phyloP scores from a whole-genome alignment of 2,797 vertebrate species.

The Clarias laeviceps region DNA sequence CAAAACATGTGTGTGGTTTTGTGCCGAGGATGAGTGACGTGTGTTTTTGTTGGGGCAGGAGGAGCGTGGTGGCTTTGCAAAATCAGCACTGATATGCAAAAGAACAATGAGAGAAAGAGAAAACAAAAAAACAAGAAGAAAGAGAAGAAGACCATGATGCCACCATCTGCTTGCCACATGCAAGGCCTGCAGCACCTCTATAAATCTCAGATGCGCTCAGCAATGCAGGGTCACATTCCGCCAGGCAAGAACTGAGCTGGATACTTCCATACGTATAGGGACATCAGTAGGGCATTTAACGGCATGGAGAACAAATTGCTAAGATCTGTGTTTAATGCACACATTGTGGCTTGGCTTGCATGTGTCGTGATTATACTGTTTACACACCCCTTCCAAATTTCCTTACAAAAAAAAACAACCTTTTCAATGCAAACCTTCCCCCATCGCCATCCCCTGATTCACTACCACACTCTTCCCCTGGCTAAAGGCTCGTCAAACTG shows the following conservation, averaged over 20 bases:
- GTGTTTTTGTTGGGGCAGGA: constrained; percentile 43
- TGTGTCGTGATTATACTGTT: constrained; percentile 9
- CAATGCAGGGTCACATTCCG: constrained; percentile 76
- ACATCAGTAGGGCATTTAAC: constrained; percentile 5
- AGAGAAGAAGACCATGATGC: constrained; percentile 67
- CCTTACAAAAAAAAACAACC: background rate
- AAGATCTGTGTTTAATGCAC: constrained; percentile 27
- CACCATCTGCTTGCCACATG: constrained; percentile 84
- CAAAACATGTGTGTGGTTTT: constrained; percentile 38
- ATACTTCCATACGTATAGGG: constrained; percentile 15
- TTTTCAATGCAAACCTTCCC: background rate
- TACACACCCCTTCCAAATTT: background rate
- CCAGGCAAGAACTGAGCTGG: constrained; percentile 67
- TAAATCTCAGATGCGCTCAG: constrained; percentile 78
- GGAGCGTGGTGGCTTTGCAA: constrained; percentile 26
- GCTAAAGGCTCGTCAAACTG: constrained; percentile 1
- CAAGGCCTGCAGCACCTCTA: constrained; percentile 76
- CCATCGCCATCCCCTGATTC: constrained; percentile 21
- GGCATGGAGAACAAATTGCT: constrained; percentile 19
- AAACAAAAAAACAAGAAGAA: constrained; percentile 55
- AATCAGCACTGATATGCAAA: constrained; percentile 47
- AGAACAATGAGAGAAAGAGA: constrained; percentile 38
- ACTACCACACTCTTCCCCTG: constrained; percentile 9
- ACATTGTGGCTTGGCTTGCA: constrained; percentile 31
- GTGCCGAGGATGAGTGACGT: constrained; percentile 32